These are phyloP conservation scores for Hyles lineata DNA, from an alignment of 2,888 invertebrate genomes.

Conservation along the genomic window DNA sequence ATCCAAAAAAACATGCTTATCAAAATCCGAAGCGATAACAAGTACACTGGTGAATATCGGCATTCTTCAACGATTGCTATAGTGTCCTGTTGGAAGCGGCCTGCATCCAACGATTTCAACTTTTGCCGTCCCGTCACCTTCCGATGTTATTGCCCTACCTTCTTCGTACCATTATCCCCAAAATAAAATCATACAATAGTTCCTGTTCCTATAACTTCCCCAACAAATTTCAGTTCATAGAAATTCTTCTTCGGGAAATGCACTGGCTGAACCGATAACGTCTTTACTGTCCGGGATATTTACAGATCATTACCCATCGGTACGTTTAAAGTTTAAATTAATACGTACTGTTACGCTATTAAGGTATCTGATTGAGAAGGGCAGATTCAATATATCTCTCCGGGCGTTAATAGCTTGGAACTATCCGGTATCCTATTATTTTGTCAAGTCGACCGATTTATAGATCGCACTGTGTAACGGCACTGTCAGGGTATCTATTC, in stretches of 20 bases:
- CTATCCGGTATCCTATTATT: slow-evolving; percentile 82
- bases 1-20: no score
- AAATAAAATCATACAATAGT: no score
- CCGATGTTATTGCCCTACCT: no score
- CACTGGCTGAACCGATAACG: background rate
- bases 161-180: no score
- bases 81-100: no score
- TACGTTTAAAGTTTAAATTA: slow-evolving; percentile 29
- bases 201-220: background rate
- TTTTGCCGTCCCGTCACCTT: no score
- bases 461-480: slow-evolving; percentile 77
- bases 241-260: background rate
- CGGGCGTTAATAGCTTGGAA: slow-evolving; percentile 81
- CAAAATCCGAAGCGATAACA: no score
- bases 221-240: background rate
- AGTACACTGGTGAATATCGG: no score
- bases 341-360: slow-evolving; percentile 57
- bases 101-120: no score
- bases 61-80: no score
- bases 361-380: slow-evolving; percentile 83
- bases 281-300: slow-evolving; percentile 11
- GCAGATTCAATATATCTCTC: slow-evolving; percentile 80
- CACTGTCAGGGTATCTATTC: slow-evolving; percentile 40
- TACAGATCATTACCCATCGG: slow-evolving; percentile 5
- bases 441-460: slow-evolving; percentile 82